These are phyloP conservation scores for Etheostoma perlongum DNA, from an alignment of 2,797 vertebrate genomes.

Conservation along the genomic window DNA sequence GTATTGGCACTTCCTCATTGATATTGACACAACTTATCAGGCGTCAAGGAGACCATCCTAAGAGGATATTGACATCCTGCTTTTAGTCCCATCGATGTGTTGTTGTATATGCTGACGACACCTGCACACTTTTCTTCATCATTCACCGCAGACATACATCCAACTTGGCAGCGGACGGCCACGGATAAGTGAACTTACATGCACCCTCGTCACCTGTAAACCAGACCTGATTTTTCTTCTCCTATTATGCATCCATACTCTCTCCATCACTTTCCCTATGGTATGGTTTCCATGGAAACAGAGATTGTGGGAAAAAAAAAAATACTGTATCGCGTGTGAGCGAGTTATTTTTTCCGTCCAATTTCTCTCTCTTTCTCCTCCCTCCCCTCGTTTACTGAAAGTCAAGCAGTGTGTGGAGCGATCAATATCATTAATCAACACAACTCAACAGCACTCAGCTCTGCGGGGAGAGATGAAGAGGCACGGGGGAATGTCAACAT, in stretches of 20 bases:
- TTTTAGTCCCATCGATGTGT: conserved; percentile 81
- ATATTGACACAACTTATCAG: conserved; percentile 88
- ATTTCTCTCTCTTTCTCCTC: conserved; percentile 60
- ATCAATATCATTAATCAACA: conserved; percentile 88
- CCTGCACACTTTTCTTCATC: conserved; percentile 9
- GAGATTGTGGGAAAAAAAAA: conserved; percentile 55
- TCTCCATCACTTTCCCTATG: conserved; percentile 63
- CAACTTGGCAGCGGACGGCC: conserved; percentile 31
- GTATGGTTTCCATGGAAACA: conserved; percentile 84
- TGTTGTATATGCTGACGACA: conserved; percentile 67
- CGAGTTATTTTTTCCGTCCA: conserved; percentile 70
- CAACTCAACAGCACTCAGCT: conserved; percentile 84
- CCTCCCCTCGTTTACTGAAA: conserved; percentile 72
- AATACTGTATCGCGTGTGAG: conserved; percentile 65
- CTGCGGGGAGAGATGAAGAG: conserved; percentile 84
- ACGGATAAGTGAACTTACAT: conserved; percentile 53
- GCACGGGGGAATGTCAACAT: conserved; percentile 84
- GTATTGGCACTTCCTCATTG: conserved; percentile 84
- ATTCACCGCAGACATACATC: conserved; percentile 24
- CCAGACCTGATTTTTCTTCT: conserved; percentile 30
- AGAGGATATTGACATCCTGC: conserved; percentile 84
- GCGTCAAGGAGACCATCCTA: conserved; percentile 79
- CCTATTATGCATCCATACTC: conserved; percentile 52
- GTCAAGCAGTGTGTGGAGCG: conserved; percentile 81
- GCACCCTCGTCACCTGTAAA: conserved; percentile 58